Evolutionary conservation across 2,113 vertebrate genomes (phyloP).

Genomic region (Heloderma charlesbogerti): DNA sequence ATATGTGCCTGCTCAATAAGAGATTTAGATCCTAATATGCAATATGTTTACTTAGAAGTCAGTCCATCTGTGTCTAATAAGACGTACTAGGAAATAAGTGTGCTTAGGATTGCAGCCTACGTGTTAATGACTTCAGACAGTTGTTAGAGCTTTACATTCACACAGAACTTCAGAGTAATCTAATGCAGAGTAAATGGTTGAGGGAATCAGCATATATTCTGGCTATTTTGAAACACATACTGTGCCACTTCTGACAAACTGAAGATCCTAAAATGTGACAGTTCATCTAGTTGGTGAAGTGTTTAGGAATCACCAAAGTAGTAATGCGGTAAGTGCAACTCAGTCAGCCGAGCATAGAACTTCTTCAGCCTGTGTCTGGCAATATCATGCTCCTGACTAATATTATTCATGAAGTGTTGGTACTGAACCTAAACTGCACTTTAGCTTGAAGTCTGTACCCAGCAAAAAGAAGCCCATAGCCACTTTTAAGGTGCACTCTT

Average conservation of each 20-base stretch:
- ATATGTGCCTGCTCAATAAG: background rate
- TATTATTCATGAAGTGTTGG: conserved; percentile 6
- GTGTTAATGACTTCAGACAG: background rate
- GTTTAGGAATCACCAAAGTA: background rate
- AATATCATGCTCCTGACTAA: background rate
- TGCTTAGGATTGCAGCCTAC: background rate
- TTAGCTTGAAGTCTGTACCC: background rate
- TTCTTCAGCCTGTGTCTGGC: background rate
- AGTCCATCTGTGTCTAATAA: background rate
- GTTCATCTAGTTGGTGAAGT: background rate
- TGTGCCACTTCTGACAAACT: background rate
- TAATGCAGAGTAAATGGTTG: background rate
- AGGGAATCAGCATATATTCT: background rate
- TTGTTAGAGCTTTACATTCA: background rate
- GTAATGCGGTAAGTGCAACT: background rate
- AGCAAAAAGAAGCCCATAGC: background rate
- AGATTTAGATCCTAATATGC: background rate
- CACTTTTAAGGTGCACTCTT: background rate
- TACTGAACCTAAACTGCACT: background rate
- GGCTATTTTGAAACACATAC: background rate
- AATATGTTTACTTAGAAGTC: background rate
- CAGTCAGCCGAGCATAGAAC: background rate
- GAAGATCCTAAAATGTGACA: background rate
- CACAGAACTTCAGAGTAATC: background rate
- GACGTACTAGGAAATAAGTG: background rate